Percentiles rank a stretch among this genome's conserved stretches.
These are phyloP conservation scores for Phyllopteryx taeniolatus DNA, from an alignment of 2,113 vertebrate genomes.

Conservation along the genomic window DNA sequence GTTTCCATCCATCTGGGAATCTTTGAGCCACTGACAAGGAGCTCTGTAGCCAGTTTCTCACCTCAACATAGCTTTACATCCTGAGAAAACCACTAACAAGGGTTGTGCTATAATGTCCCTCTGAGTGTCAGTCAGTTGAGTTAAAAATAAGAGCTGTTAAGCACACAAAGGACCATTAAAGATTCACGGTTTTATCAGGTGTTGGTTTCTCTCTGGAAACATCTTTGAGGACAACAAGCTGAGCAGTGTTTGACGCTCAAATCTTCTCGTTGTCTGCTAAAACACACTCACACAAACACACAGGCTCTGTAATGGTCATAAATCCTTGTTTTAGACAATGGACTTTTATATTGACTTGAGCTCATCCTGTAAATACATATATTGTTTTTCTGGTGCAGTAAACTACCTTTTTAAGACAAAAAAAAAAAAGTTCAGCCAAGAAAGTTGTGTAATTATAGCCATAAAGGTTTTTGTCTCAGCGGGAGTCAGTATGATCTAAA, in stretches of 20 bases:
- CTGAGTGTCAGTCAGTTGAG: background rate
- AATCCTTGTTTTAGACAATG: conserved; percentile 34
- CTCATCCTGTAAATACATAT: conserved; percentile 11
- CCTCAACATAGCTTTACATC: background rate
- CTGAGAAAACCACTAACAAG: background rate
- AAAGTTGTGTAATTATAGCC: conserved; percentile 41
- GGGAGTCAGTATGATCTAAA: conserved; percentile 33
- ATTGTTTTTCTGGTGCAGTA: conserved; percentile 18
- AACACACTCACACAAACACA: background rate
- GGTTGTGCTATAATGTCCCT: background rate
- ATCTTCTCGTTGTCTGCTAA: conserved; percentile 10
- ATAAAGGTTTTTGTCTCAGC: conserved; percentile 19
- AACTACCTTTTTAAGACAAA: conserved; percentile 14
- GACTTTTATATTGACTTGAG: conserved; percentile 8
- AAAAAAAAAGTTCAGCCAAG: conserved; percentile 9
- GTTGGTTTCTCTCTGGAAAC: conserved; percentile 28
- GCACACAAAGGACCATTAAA: conserved; percentile 22
- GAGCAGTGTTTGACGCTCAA: conserved; percentile 18
- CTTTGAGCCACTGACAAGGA: conserved; percentile 1
- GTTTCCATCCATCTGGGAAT: conserved; percentile 8
- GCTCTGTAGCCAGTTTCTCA: background rate
- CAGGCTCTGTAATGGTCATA: conserved; percentile 22
- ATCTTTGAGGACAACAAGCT: conserved; percentile 5
- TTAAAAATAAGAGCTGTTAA: background rate
- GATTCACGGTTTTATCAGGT: conserved; percentile 6